A percentile compares a stretch with the other conserved stretches of the same genome.
phyloP scores from a whole-genome alignment of 2,888 invertebrate genomes.

The Pristionchus exspectatus region DNA sequence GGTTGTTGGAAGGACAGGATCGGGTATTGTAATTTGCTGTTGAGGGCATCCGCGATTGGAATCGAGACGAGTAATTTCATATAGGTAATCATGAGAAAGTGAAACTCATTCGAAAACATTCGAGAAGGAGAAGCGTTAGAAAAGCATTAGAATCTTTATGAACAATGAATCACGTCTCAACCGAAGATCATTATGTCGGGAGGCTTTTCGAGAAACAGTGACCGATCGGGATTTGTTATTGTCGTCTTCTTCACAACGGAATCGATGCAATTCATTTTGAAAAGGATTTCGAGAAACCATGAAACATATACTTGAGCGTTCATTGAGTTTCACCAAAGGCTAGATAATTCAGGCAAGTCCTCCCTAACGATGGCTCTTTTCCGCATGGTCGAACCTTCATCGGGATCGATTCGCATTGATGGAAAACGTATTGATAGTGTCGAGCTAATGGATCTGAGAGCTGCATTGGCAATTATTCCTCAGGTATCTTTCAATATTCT shows the following conservation, averaged over 20 bases:
- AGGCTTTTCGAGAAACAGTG: too few relatives aligned
- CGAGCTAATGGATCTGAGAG: slow-evolving; percentile 89
- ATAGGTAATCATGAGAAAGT: too few relatives aligned
- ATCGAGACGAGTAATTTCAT: too few relatives aligned
- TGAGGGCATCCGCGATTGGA: too few relatives aligned
- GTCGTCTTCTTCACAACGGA: background rate
- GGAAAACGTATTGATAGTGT: slow-evolving; percentile 83
- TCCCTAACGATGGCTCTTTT: slow-evolving; percentile 70
- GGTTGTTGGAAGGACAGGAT: slow-evolving; percentile 79
- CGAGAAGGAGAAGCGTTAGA: too few relatives aligned
- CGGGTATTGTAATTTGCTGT: too few relatives aligned
- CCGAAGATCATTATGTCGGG: too few relatives aligned
- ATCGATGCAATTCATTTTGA: background rate
- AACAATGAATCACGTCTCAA: too few relatives aligned
- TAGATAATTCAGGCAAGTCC: slow-evolving; percentile 55
- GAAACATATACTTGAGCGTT: background rate
- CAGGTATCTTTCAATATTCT: slow-evolving; percentile 71
- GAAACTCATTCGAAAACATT: too few relatives aligned
- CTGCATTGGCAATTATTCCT: slow-evolving; percentile 87
- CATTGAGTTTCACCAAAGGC: too few relatives aligned
- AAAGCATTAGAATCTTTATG: too few relatives aligned
- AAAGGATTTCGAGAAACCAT: background rate
- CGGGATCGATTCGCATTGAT: slow-evolving; percentile 69
- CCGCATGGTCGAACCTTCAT: slow-evolving; percentile 66
- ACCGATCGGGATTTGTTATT: too few relatives aligned